Evolutionary conservation across 2,888 invertebrate genomes (phyloP).

Genomic region (Meiosimyza platycephala): DNA sequence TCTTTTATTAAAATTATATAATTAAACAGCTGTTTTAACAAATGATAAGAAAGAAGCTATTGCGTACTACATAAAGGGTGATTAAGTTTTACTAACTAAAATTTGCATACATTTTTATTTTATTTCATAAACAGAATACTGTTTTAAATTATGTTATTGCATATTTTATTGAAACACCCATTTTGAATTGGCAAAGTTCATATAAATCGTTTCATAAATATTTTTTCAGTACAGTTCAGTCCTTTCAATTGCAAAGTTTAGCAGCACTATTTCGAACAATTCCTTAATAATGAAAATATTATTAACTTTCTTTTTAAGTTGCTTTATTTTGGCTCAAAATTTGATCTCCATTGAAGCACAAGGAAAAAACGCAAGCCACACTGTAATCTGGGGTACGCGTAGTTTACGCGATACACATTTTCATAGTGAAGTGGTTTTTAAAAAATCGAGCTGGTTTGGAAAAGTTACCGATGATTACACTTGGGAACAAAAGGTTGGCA

Average conservation of each 20-base stretch:
- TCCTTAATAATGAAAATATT: background rate
- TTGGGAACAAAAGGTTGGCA: conserved; percentile 46
- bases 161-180: no score
- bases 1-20: no score
- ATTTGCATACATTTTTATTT: no score
- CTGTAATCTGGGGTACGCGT: conserved; percentile 52
- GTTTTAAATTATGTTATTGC: no score
- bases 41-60: no score
- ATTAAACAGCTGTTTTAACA: no score
- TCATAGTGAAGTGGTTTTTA: conserved; percentile 47
- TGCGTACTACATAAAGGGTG: no score
- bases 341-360: conserved; percentile 33
- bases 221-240: no score
- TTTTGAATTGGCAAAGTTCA: no score
- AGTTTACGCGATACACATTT: conserved; percentile 48
- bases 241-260: background rate
- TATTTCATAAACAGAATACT: no score
- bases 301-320: background rate
- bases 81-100: no score
- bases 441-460: conserved; percentile 49
- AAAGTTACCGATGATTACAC: conserved; percentile 48
- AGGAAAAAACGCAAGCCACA: conserved; percentile 43
- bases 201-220: no score
- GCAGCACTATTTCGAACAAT: background rate
- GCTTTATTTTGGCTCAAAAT: conserved; percentile 1